Base-by-base conservation (phyloP, 2,797 vertebrate species). In the Pachyuromys duprasi region DNA sequence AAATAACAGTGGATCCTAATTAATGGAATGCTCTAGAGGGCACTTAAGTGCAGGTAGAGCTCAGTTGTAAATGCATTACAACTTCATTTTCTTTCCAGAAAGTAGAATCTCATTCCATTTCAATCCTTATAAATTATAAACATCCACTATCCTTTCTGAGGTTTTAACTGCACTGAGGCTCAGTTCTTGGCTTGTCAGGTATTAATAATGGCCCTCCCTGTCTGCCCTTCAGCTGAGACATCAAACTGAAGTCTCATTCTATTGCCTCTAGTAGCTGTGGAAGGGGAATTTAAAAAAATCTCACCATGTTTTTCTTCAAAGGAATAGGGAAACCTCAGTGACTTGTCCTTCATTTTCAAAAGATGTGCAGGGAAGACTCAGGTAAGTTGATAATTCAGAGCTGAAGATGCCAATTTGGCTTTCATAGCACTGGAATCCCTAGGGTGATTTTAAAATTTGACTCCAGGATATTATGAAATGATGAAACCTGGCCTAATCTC, bases 101-200 rank as follows among this genome's bases (percentile, higher is more conserved):
- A 92, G 94, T 55, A 82, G 55, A 92, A 36, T 91, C 86, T 90
- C 5, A 0, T 81, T 94, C 93, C 91, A 95, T 92, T 95, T 96
- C 75, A 91, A 86, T 81, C 78, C 86, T 94, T 96, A 95, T 96
- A 93, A 95, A 94, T 98, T 97, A 97, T 96, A 97, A 97, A 97
- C 86, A 3, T 55, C 62, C 39, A n/a, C 62, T 93, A 90, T 69
- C 76, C 6, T 0, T 81, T 82, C 96, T 94, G 79, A 96, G 86
- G 91, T 86, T 92, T 96, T 91, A 91, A 79, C 96, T 89, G 96
- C 93, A 92, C 86, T 3, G n/a, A 96, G 70, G 87, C 92, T 92
- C 86, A 94, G 45, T 93, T 97, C 93, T 96, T 72, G n/a, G 91
- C 89, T 96, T 96, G 91, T 92, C 57, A 20, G 53, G 90, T 96